Percentiles rank a stretch among this genome's conserved stretches.
These are phyloP conservation scores for Hyla sarda DNA, from an alignment of 2,113 vertebrate genomes.

Conservation along the genomic window DNA sequence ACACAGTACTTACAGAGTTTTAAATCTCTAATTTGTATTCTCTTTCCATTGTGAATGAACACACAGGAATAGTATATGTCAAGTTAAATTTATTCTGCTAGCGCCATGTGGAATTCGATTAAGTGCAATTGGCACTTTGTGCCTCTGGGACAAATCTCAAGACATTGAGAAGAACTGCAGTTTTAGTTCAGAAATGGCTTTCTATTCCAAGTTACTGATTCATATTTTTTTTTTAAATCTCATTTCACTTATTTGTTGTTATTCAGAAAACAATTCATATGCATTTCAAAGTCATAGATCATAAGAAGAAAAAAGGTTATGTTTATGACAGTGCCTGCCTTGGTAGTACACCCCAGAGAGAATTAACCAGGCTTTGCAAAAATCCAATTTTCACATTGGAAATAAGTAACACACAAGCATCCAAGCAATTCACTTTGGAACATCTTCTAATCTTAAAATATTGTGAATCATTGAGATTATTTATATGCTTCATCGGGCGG, in stretches of 20 bases:
- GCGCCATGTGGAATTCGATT: constrained; percentile 48
- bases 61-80: constrained; percentile 54
- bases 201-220: constrained; percentile 52
- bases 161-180: constrained; percentile 38
- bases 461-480: constrained; percentile 19
- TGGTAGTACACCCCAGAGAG: constrained; percentile 49
- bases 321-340: constrained; percentile 40
- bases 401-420: constrained; percentile 27
- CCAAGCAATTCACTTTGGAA: constrained; percentile 25
- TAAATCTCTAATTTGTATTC: constrained; percentile 55
- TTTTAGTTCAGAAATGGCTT: constrained; percentile 46
- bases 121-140: constrained; percentile 56
- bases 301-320: constrained; percentile 49
- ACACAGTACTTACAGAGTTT: constrained; percentile 27
- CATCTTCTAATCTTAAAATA: constrained; percentile 22
- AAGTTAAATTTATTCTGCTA: constrained; percentile 48
- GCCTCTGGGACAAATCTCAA: constrained; percentile 53
- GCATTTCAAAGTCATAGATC: constrained; percentile 50
- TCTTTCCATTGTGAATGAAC: constrained; percentile 47
- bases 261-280: constrained; percentile 55
- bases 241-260: constrained; percentile 44
- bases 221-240: constrained; percentile 25
- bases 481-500: not conserved
- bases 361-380: constrained; percentile 36
- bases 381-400: constrained; percentile 53